Base-by-base conservation (phyloP, 2,113 vertebrate species). In the Ctenodactylus gundi region DNA sequence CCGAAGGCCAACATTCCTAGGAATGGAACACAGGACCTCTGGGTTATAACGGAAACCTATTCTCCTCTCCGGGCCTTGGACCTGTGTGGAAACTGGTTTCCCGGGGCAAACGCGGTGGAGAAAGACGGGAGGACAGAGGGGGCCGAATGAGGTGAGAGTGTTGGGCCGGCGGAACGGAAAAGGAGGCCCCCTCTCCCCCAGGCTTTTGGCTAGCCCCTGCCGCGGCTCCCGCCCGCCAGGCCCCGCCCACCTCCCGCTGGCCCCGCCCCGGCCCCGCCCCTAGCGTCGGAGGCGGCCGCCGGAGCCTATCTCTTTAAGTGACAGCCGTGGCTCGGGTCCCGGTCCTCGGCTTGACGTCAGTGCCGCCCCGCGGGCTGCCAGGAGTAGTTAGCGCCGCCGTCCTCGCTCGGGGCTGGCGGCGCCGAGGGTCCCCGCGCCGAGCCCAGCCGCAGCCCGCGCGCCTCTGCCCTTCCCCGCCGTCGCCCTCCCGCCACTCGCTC, bases 271-370 rank as follows among this genome's bases (percentile, higher is more conserved):
- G 51, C 23, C 70, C 67, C 95, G 89, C 94, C 93, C 94, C 83
- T 82, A 82, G 96, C 70, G 90, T 29, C 36, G 1, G 68, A 2
- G 34, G 31, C 62, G 0, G 94, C 39, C 29, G 39, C 90, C 1
- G 60, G 64, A 44, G 68, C n/a, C 89, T 97, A 73, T 96, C 93
- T 75, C 98, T 98, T 98, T 98, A 98, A 98, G 83, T 96, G 97
- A 97, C 97, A 95, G 98, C 95, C 53, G 95, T 95, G 93, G 70
- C 86, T 90, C 91, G 67, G 94, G 97, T 94, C 97, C 91, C 96
- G 92, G 93, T 92, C 95, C 85, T 15, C 77, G 93, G 90, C 78
- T 93, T 97, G 98, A 98, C 97, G 97, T 98, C 98, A 98, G 96
- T 11, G 94, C 97, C 93, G 93, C 97, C 96, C 97, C 94, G 96